Percentiles rank a stretch among this genome's conserved stretches.
Evolutionary conservation across 2,888 invertebrate species (phyloP).

Genomic region (Halictus quadricinctus): DNA sequence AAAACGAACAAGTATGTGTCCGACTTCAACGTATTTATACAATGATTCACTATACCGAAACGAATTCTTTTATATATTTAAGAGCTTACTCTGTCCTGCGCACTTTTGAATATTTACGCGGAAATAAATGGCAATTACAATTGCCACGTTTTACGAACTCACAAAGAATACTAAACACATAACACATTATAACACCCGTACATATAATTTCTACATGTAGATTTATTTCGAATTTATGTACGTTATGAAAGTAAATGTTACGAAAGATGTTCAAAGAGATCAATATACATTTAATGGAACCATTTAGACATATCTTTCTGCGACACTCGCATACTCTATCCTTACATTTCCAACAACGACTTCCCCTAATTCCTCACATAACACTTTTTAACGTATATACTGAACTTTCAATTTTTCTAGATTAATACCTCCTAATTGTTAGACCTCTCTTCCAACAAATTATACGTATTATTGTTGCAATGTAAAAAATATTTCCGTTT

Average conservation of each 20-base stretch:
- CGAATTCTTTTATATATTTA: neutral
- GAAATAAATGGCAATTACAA: constrained; percentile 27
- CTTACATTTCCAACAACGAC: neutral
- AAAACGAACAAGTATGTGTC: neutral
- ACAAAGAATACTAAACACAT: neutral
- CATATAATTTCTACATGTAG: constrained; percentile 24
- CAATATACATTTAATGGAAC: constrained; percentile 47
- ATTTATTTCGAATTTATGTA: constrained; percentile 46
- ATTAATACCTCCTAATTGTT: neutral
- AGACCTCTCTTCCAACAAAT: neutral
- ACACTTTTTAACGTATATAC: neutral
- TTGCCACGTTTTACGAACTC: constrained; percentile 27
- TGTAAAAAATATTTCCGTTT: neutral
- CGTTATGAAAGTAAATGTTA: constrained; percentile 56
- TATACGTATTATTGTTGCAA: neutral
- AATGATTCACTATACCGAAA: constrained; percentile 12
- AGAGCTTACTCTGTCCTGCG: neutral
- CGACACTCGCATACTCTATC: neutral
- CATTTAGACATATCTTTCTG: neutral
- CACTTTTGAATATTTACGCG: constrained; percentile 16
- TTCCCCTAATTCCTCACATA: neutral
- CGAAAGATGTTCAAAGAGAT: constrained; percentile 49
- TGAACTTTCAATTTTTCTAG: neutral
- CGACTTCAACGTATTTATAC: constrained; percentile 5
- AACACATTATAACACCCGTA: constrained; percentile 13